A percentile compares a stretch with the other conserved stretches of the same genome.
Conservation (phyloP, 2,888 invertebrate genomes). For the Crocallis elinguaria region DNA sequence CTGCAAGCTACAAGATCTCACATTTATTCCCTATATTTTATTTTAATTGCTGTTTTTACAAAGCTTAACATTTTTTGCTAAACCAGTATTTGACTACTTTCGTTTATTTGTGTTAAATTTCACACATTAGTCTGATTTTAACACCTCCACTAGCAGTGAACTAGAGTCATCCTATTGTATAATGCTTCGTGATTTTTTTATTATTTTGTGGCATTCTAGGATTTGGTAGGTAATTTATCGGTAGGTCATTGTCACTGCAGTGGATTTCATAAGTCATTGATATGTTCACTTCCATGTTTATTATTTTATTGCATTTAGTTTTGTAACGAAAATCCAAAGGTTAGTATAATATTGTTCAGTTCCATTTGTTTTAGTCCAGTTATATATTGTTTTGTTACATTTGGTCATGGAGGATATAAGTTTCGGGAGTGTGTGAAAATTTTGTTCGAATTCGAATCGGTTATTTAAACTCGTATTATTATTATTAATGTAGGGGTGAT, state of each 20-base stretch:
- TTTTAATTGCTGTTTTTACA: slow-evolving; percentile 83
- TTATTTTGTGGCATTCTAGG: slow-evolving; percentile 66
- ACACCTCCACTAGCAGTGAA: slow-evolving; percentile 72
- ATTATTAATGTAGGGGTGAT: slow-evolving; percentile 35
- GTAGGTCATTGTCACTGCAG: slow-evolving; percentile 66
- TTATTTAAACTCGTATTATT: slow-evolving; percentile 33
- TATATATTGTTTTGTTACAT: slow-evolving; percentile 54
- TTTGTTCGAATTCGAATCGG: slow-evolving; percentile 22
- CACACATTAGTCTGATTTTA: slow-evolving; percentile 79
- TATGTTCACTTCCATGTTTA: slow-evolving; percentile 73
- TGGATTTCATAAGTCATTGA: slow-evolving; percentile 76
- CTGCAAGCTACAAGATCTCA: slow-evolving; percentile 85
- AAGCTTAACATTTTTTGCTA: slow-evolving; percentile 83
- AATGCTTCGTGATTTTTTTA: slow-evolving; percentile 64
- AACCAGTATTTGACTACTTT: slow-evolving; percentile 83
- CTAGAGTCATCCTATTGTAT: slow-evolving; percentile 58
- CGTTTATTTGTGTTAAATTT: slow-evolving; percentile 79
- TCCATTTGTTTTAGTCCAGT: slow-evolving; percentile 62
- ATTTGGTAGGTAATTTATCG: slow-evolving; percentile 47
- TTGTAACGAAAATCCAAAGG: slow-evolving; percentile 83
- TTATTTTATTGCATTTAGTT: slow-evolving; percentile 83
- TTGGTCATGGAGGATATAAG: slow-evolving; percentile 58
- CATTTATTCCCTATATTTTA: slow-evolving; percentile 84
- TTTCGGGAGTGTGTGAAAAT: slow-evolving; percentile 48
- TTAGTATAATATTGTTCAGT: slow-evolving; percentile 74